These are phyloP conservation scores for Micromys minutus DNA, from an alignment of 2,113 vertebrate species.

Conservation along the genomic window DNA sequence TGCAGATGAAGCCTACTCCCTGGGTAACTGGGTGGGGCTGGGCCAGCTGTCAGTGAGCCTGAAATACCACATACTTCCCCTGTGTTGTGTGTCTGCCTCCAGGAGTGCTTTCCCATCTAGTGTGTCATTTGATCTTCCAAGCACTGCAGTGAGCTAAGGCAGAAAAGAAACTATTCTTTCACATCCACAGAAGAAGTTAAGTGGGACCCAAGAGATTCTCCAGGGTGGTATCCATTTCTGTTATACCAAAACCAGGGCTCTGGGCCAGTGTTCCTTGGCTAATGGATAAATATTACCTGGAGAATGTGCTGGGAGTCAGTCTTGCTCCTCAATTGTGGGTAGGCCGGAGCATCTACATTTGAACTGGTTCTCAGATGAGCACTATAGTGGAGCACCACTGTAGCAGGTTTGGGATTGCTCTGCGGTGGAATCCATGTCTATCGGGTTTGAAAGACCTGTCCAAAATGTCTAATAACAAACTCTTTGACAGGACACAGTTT, in stretches of 20 bases:
- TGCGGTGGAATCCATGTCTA: accelerated
- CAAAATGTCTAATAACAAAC: neutral
- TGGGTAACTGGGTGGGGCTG: neutral
- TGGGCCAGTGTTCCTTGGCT: neutral
- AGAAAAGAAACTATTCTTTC: neutral
- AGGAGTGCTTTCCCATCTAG: neutral
- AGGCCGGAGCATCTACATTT: neutral
- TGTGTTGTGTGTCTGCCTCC: neutral
- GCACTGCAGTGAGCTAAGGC: neutral
- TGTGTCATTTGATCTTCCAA: slow-evolving; percentile 47
- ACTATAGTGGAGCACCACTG: neutral
- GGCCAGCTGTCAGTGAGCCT: slow-evolving; percentile 1
- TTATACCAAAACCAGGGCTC: neutral
- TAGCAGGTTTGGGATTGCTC: no score
- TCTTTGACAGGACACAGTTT: neutral
- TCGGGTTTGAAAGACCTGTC: neutral
- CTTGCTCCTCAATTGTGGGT: neutral
- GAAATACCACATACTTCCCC: neutral
- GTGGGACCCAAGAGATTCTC: neutral
- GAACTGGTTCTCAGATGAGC: neutral
- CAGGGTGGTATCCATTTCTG: neutral
- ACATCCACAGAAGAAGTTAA: neutral
- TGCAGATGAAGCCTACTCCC: slow-evolving; percentile 14
- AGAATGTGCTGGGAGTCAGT: neutral
- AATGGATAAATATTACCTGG: neutral